Evolutionary conservation across 1,140 invertebrate species (phyloP).

Genomic region (Hormaphis cornu): DNA sequence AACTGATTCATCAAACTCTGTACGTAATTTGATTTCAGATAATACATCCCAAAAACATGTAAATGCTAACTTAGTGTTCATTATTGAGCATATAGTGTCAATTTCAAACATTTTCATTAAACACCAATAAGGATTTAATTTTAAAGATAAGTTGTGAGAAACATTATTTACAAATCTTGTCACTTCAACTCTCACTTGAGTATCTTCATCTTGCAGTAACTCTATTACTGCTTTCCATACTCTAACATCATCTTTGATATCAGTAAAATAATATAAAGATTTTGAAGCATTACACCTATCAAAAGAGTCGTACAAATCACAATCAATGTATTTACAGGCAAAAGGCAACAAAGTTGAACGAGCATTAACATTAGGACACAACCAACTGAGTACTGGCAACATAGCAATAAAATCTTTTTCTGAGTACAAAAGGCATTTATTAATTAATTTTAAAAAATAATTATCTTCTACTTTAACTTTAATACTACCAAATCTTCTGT

Average conservation of each 20-base stretch:
- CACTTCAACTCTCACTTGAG: background rate
- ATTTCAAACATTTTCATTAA: constrained; percentile 26
- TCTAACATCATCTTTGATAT: constrained; percentile 7
- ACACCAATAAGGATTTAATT: constrained; percentile 12
- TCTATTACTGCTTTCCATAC: background rate
- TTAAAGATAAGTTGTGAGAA: background rate
- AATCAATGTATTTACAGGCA: constrained; percentile 1
- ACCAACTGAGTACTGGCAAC: constrained; percentile 16
- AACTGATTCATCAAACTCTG: background rate
- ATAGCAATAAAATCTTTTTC: constrained; percentile 27
- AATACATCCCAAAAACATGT: constrained; percentile 12
- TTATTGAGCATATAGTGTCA: background rate
- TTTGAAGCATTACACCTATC: background rate
- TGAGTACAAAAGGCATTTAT: background rate
- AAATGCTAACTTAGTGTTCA: background rate
- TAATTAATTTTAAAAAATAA: background rate
- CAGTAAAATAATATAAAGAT: constrained; percentile 11
- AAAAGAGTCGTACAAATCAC: constrained; percentile 12
- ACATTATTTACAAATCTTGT: constrained; percentile 4
- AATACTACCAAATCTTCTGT: background rate
- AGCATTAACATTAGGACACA: background rate
- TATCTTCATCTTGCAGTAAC: constrained; percentile 19
- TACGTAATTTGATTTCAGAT: background rate
- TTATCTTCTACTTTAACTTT: background rate
- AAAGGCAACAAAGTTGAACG: background rate